Percentiles rank a stretch among this genome's conserved stretches.
Evolutionary conservation across 2,113 vertebrate genomes (phyloP).

Genomic region (Megaceryle torquata): DNA sequence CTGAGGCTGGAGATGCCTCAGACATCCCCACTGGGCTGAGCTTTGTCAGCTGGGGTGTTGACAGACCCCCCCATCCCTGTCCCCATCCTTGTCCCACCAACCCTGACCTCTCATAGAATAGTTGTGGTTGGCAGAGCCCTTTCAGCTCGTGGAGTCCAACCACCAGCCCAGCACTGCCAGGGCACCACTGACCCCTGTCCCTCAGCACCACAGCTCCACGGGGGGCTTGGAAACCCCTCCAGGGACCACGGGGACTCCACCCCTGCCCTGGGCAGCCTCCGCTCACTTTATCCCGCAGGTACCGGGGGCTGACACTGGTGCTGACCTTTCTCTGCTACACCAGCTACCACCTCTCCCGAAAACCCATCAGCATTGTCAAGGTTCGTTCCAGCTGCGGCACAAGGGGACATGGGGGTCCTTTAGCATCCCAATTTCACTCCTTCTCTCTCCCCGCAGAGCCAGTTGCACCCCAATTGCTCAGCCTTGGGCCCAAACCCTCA

Average conservation of each 20-base stretch:
- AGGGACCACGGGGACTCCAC: background rate
- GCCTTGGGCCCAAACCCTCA: constrained; percentile 48
- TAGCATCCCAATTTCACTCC: background rate
- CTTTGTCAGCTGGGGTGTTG: background rate
- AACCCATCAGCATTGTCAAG: constrained; percentile 97
- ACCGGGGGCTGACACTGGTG: constrained; percentile 85
- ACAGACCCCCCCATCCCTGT: background rate
- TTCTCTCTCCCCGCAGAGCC: constrained; percentile 74
- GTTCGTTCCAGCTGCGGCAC: constrained; percentile 48
- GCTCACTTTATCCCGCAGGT: constrained; percentile 68
- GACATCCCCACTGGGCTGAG: accelerated
- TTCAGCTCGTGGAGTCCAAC: background rate
- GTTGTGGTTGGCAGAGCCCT: background rate
- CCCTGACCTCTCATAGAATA: background rate
- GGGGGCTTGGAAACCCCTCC: background rate
- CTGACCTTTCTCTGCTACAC: constrained; percentile 93
- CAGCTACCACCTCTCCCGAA: constrained; percentile 93
- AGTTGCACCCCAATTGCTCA: constrained; percentile 93
- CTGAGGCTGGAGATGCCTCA: background rate
- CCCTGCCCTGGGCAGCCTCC: no score
- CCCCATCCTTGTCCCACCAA: background rate
- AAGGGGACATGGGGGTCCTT: background rate
- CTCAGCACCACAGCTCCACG: background rate
- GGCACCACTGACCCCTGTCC: no score
- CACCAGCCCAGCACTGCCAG: background rate